Conservation (phyloP, 2,113 vertebrate species). For the Fregata magnificens region DNA sequence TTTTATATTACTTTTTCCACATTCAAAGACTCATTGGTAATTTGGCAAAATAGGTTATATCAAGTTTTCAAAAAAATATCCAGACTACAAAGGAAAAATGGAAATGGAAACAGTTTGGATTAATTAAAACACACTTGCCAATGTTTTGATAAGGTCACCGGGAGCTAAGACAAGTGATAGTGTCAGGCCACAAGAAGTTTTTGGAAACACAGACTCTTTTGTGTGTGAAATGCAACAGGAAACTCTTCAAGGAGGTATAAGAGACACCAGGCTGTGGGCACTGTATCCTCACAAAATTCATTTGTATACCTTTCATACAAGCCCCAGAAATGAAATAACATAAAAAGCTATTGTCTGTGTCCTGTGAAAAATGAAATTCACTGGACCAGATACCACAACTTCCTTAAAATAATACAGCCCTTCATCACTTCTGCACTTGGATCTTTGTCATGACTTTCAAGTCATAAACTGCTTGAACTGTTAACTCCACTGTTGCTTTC, state of each 20-base stretch:
- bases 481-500: slow-evolving; percentile 5
- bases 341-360: slow-evolving; percentile 76
- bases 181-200: background rate
- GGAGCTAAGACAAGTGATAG: background rate
- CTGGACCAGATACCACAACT: slow-evolving; percentile 57
- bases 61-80: background rate
- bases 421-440: slow-evolving; percentile 45
- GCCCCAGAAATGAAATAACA: slow-evolving; percentile 69
- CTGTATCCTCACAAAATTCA: background rate
- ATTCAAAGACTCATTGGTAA: background rate
- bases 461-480: slow-evolving; percentile 50
- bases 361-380: slow-evolving; percentile 69
- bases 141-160: background rate
- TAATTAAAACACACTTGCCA: background rate
- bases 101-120: background rate
- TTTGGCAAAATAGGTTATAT: background rate
- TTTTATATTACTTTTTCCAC: background rate
- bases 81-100: background rate
- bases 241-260: background rate
- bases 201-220: background rate
- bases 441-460: slow-evolving; percentile 31
- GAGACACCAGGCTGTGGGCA: background rate
- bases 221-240: background rate
- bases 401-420: slow-evolving; percentile 69
- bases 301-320: slow-evolving; percentile 18